phyloP scores from a whole-genome alignment of 2,888 invertebrate species.

The Cerceris rybyensis region DNA sequence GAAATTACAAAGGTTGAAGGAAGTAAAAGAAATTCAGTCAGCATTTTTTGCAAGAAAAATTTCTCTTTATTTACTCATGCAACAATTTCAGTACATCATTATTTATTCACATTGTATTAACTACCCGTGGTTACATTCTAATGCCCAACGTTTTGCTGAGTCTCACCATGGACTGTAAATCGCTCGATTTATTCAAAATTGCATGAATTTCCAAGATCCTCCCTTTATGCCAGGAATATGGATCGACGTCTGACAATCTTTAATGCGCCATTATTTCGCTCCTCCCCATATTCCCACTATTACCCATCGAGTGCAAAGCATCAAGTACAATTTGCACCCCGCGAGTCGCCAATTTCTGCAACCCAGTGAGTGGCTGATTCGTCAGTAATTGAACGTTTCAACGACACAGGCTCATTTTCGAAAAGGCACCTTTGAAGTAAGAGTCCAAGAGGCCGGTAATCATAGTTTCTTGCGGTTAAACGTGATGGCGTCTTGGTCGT shows the following conservation, averaged over 20 bases:
- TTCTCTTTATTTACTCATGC: no score
- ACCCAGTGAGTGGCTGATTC: conserved; percentile 17
- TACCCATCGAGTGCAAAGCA: conserved; percentile 12
- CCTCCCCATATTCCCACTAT: conserved; percentile 57
- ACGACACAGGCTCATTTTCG: conserved; percentile 40
- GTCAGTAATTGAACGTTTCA: conserved; percentile 43
- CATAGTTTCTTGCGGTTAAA: conserved; percentile 75
- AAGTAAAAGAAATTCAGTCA: no score
- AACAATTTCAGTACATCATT: no score
- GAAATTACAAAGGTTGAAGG: no score
- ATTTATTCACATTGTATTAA: no score
- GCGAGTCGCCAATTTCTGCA: conserved; percentile 20
- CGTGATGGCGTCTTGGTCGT: conserved; percentile 79
- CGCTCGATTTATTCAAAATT: no score
- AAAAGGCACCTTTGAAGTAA: conserved; percentile 51
- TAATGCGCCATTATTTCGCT: conserved; percentile 55
- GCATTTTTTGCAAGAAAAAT: no score
- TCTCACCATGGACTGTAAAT: no score
- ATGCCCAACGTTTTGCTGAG: no score
- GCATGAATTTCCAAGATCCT: no score
- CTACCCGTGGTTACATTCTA: no score
- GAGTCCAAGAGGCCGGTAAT: conserved; percentile 70
- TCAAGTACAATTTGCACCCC: conserved; percentile 11
- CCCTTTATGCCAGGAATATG: no score
- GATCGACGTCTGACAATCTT: neutral